Percentiles rank a stretch among this genome's conserved stretches.
Conservation (phyloP, 1,140 invertebrate species). For the Drosophila pruinosa region DNA sequence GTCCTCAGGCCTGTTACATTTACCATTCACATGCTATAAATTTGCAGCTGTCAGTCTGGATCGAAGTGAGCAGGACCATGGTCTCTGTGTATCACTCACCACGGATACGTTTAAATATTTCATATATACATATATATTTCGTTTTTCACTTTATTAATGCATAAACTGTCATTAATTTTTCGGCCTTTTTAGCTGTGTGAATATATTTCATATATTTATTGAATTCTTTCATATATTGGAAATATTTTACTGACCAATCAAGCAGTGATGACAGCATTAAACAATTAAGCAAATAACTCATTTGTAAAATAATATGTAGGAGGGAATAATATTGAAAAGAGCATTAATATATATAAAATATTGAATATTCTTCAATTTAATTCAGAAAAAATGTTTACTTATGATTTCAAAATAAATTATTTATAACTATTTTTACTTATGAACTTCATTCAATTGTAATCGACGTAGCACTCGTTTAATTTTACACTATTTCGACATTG, state of each 20-base stretch:
- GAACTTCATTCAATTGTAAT: not conserved
- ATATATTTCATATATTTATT: constrained; percentile 3
- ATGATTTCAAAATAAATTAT: not conserved
- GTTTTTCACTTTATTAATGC: not conserved
- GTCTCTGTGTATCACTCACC: constrained; percentile 10
- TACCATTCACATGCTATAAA: constrained; percentile 25
- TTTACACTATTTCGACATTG: not conserved
- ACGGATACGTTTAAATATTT: constrained; percentile 10
- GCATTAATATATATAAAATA: not conserved
- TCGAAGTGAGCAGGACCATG: not conserved
- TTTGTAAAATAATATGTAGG: not conserved
- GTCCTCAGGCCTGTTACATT: constrained; percentile 9
- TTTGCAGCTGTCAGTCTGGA: constrained; percentile 25
- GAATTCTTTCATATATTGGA: not conserved
- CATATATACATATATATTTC: not conserved
- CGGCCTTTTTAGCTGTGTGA: not conserved
- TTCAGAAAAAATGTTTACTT: not conserved
- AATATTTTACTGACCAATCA: not conserved
- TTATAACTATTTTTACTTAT: no score
- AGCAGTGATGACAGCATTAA: not conserved
- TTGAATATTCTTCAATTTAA: not conserved
- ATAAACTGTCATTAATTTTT: constrained; percentile 18
- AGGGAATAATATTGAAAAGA: not conserved
- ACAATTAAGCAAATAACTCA: not conserved
- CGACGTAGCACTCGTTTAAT: not conserved